phyloP scores from a whole-genome alignment of 2,113 vertebrate genomes.

The Thamnophis sirtalis region DNA sequence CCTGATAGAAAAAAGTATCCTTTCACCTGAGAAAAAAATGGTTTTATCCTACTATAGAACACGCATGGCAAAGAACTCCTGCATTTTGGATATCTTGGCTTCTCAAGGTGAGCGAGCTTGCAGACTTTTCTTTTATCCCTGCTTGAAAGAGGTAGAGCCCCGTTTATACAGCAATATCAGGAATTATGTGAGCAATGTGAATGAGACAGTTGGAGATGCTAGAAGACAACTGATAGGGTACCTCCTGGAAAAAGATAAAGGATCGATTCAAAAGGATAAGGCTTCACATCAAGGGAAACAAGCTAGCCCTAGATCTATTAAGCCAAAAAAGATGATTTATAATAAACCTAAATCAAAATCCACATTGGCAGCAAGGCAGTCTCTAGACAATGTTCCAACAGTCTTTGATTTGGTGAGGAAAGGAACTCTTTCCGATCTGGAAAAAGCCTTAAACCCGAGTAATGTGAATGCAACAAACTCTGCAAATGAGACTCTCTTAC shows the following conservation, averaged over 20 bases:
- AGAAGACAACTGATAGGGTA: constrained; percentile 77
- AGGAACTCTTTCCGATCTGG: constrained; percentile 54
- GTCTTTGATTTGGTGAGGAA: constrained; percentile 53
- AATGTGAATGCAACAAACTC: constrained; percentile 52
- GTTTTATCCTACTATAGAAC: constrained; percentile 68
- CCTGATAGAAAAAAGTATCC: constrained; percentile 66
- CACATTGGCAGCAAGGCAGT: constrained; percentile 25
- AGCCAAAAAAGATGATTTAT: constrained; percentile 10
- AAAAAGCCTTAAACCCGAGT: constrained; percentile 52
- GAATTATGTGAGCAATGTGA: constrained; percentile 64
- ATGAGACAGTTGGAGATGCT: constrained; percentile 65
- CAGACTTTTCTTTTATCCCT: constrained; percentile 79
- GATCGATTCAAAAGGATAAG: constrained; percentile 31
- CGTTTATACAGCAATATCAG: constrained; percentile 71
- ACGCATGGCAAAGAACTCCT: constrained; percentile 68
- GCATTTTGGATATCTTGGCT: constrained; percentile 71
- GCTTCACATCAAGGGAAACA: background rate
- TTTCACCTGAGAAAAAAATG: constrained; percentile 67
- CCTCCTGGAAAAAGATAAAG: constrained; percentile 73
- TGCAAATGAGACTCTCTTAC: constrained; percentile 68
- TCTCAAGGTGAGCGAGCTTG: constrained; percentile 78
- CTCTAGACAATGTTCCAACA: constrained; percentile 6
- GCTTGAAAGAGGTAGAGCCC: constrained; percentile 76
- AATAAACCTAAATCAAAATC: constrained; percentile 31
- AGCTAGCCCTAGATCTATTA: background rate